Evolutionary conservation across 2,888 invertebrate species (phyloP).

Genomic region (Noctua fimbriata): DNA sequence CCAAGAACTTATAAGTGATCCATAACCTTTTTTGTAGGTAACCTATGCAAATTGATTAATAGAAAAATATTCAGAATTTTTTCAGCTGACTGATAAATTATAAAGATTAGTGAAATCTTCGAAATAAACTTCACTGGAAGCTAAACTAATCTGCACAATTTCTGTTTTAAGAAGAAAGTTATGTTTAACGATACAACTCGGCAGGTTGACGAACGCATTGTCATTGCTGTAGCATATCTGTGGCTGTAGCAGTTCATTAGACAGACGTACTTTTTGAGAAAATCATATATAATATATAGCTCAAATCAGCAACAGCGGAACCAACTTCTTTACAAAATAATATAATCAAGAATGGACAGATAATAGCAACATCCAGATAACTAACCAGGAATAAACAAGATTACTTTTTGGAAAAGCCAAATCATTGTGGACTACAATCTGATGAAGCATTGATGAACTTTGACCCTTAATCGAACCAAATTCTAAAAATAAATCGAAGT

Average conservation of each 20-base stretch:
- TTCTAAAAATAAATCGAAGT: not conserved
- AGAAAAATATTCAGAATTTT: not conserved
- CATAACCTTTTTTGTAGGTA: not conserved
- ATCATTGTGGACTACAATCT: not conserved
- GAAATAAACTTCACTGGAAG: not conserved
- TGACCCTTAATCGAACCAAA: conserved; percentile 31
- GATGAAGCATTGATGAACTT: conserved; percentile 34
- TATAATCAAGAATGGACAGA: not conserved
- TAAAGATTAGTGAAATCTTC: not conserved
- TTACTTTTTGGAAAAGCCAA: not conserved
- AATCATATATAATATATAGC: too few species aligned
- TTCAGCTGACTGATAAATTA: not conserved
- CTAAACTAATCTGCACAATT: not conserved
- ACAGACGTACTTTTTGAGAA: not conserved
- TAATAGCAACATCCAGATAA: not conserved
- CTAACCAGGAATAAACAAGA: too few species aligned
- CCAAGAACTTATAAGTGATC: not conserved
- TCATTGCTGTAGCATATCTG: not conserved
- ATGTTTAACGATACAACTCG: not conserved
- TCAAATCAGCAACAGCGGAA: not conserved
- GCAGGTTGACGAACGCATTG: not conserved
- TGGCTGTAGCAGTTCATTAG: not conserved
- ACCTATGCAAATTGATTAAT: not conserved
- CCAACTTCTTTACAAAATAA: not conserved
- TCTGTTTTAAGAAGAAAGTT: conserved; percentile 14